Evolutionary conservation across 2,888 invertebrate genomes (phyloP).

Genomic region (Macrophya alboannulata): DNA sequence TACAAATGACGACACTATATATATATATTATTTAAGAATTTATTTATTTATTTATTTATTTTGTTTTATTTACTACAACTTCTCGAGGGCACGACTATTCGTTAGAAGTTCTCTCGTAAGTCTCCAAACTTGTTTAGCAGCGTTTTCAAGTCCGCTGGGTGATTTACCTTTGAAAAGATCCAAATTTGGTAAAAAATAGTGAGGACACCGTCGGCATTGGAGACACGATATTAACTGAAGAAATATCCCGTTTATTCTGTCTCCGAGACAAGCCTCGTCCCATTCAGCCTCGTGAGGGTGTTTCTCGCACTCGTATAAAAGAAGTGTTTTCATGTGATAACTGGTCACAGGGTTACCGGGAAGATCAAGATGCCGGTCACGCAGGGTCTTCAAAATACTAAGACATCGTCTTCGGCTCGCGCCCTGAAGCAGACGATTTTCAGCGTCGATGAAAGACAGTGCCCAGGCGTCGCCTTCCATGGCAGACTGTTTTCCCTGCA

Average conservation of each 20-base stretch:
- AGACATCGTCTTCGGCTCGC: slow-evolving; percentile 93
- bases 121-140: slow-evolving; percentile 96
- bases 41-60: not conserved
- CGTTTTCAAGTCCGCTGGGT: slow-evolving; percentile 93
- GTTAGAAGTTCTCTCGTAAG: slow-evolving; percentile 95
- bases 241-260: slow-evolving; percentile 95
- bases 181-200: slow-evolving; percentile 96
- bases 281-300: slow-evolving; percentile 96
- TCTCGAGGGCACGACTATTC: slow-evolving; percentile 94
- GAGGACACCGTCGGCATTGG: slow-evolving; percentile 96
- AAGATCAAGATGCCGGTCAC: slow-evolving; percentile 94
- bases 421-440: slow-evolving; percentile 92
- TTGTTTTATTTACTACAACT: slow-evolving; percentile 84
- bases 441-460: slow-evolving; percentile 94
- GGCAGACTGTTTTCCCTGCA: slow-evolving; percentile 92
- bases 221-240: slow-evolving; percentile 97
- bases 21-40: not conserved
- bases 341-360: slow-evolving; percentile 94
- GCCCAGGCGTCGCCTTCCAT: slow-evolving; percentile 99
- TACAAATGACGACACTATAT: slow-evolving; percentile 17
- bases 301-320: slow-evolving; percentile 98
- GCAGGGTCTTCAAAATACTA: slow-evolving; percentile 93
- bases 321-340: slow-evolving; percentile 94
- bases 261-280: slow-evolving; percentile 95
- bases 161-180: slow-evolving; percentile 97